Percentiles rank a stretch among this genome's conserved stretches.
Conservation (phyloP, 2,888 invertebrate species). For the Caenorhabditis sp. region DNA sequence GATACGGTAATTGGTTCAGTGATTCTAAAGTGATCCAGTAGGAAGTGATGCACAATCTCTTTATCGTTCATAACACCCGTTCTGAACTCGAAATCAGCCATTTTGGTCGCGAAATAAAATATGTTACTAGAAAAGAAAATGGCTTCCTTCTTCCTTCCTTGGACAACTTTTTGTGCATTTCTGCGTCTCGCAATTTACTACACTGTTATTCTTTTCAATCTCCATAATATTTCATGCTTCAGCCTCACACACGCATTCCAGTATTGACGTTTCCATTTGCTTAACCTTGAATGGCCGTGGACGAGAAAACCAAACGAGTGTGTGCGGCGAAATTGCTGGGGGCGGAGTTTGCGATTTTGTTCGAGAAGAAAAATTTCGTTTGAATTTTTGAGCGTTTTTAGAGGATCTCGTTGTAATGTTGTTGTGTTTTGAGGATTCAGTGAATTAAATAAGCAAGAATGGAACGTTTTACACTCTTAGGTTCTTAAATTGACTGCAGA, state of each 20-base stretch:
- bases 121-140: neutral
- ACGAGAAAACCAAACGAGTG: neutral
- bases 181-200: neutral
- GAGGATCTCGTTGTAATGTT: neutral
- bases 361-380: constrained; percentile 25
- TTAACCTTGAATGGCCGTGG: constrained; percentile 7
- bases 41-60: constrained; percentile 39
- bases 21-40: constrained; percentile 46
- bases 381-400: neutral
- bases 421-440: neutral
- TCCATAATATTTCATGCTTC: constrained; percentile 3
- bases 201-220: neutral
- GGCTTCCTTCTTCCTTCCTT: neutral
- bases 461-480: no score
- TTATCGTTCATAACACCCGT: constrained; percentile 16
- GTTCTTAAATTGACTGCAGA: no score
- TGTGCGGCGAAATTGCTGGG: constrained; percentile 11
- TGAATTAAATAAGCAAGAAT: no score
- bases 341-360: constrained; percentile 14
- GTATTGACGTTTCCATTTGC: constrained; percentile 5
- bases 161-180: neutral
- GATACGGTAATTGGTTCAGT: constrained; percentile 53
- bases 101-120: neutral
- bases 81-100: constrained; percentile 19
- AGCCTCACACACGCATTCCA: neutral